phyloP scores from a whole-genome alignment of 2,888 invertebrate genomes.

The Alviniconcha strummeri region DNA sequence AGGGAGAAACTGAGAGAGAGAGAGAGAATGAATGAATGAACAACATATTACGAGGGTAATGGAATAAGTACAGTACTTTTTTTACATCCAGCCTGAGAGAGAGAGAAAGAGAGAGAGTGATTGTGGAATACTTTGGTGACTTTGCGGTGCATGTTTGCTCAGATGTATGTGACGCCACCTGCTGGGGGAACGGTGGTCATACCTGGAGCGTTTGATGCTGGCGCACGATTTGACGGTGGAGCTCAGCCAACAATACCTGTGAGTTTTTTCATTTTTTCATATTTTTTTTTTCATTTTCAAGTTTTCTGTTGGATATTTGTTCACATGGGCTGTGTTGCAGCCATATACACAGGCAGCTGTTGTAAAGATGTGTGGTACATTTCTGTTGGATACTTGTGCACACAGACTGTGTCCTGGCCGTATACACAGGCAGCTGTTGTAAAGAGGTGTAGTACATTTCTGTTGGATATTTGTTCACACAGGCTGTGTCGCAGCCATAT shows the following conservation, averaged over 20 bases:
- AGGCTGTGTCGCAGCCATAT: not conserved
- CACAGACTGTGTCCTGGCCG: not conserved
- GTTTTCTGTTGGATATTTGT: too few relatives aligned
- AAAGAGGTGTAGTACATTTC: not conserved
- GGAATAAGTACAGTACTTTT: too few relatives aligned
- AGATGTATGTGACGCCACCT: not conserved
- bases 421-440: not conserved
- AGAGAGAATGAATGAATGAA: too few relatives aligned
- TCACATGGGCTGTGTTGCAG: too few relatives aligned
- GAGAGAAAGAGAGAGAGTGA: too few relatives aligned
- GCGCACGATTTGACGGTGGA: slow-evolving; percentile 87
- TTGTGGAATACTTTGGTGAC: too few relatives aligned
- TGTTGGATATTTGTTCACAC: too few relatives aligned
- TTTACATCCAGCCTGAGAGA: too few relatives aligned
- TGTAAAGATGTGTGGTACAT: not conserved
- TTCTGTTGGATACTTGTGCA: not conserved
- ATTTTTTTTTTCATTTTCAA: not conserved
- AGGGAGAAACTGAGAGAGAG: too few relatives aligned
- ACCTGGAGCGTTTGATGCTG: slow-evolving; percentile 80
- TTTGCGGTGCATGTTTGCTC: too few relatives aligned
- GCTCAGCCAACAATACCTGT: slow-evolving; percentile 84
- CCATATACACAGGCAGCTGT: too few relatives aligned
- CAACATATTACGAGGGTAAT: too few relatives aligned
- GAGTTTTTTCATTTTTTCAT: slow-evolving; percentile 44
- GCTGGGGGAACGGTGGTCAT: slow-evolving; percentile 32